Evolutionary conservation across 2,113 vertebrate genomes (phyloP).

Genomic region (Rhynchopsitta pachyrhyncha): DNA sequence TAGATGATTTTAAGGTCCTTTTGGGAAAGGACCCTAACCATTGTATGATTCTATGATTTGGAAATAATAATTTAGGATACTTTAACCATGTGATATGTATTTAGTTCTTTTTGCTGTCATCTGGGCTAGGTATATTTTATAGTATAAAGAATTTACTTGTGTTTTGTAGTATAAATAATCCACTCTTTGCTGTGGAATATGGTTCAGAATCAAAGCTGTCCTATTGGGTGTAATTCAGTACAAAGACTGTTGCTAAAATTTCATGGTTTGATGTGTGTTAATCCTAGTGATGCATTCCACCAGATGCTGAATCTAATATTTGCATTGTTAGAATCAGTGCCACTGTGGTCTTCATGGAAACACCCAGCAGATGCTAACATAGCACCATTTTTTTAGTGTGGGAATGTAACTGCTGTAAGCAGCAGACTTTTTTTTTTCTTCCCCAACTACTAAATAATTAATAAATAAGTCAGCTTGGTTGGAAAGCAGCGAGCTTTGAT

Average conservation of each 20-base stretch:
- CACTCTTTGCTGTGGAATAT: not conserved
- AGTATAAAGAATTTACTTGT: not conserved
- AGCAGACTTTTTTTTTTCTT: not conserved
- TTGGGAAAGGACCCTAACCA: not conserved
- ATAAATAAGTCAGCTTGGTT: not conserved
- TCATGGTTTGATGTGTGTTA: not conserved
- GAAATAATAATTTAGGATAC: not conserved
- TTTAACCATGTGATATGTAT: not conserved
- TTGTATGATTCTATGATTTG: not conserved
- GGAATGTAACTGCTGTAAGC: not conserved
- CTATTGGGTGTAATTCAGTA: not conserved
- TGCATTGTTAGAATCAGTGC: not conserved
- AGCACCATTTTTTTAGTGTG: not conserved
- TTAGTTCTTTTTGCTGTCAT: not conserved
- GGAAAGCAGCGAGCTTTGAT: not conserved
- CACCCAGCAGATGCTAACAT: not conserved
- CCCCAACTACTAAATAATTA: not conserved
- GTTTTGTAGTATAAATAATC: not conserved
- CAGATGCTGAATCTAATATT: not conserved
- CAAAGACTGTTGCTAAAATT: not conserved
- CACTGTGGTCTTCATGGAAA: not conserved
- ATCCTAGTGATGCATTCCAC: not conserved
- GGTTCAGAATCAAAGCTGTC: not conserved
- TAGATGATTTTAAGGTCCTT: not conserved
- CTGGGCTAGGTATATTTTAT: not conserved